Evolutionary conservation across 2,797 vertebrate species (phyloP), one percentile per base, ranked within the genome.

Genomic region (Oreochromis grahami): DNA sequence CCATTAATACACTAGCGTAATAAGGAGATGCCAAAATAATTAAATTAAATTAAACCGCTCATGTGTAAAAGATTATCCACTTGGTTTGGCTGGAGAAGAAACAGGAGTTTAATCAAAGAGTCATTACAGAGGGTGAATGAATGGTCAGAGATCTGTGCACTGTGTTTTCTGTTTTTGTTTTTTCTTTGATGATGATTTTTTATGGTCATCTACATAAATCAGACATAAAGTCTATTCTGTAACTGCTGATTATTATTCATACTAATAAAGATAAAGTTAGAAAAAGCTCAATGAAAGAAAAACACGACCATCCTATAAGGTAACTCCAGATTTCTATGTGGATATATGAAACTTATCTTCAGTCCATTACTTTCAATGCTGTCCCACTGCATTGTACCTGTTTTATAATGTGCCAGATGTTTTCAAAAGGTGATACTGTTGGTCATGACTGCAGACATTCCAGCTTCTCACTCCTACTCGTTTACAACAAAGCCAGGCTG

Each of bases 41-140:
- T 89, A 83, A 93, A 94, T 94, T 94, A 91, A 91, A 93, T 91
- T 34, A 92, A 91, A 80, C 82, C 86, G 21, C 77, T 90, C 84
- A 82, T 90, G 91, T 86, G 89, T 91, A 80, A 90, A 88, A 91
- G 86, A 93, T 91, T 90, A 91, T 89, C 85, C 86, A 86, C 83
- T 72, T 32, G 3, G 83, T 78, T 82, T 81, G 80, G 77, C 26
- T 82, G 21, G 48, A 80, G 77, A 85, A 86, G 89, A 84, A 89
- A 82, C 83, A 51, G 36, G 19, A 77, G 38, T 55, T 79, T 89
- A 89, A 91, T 93, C 89, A 90, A 82, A 83, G 72, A 90, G 89
- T 89, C 82, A 48, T 84, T 86, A 85, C 84, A 86, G 58, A 68
- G 41, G 85, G 43, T 51, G 72, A 80, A 83, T 89, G 72, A 88